Percentiles rank a stretch among this genome's conserved stretches.
Evolutionary conservation across 1,140 invertebrate genomes (phyloP).

Genomic region (Drosophila sp.): DNA sequence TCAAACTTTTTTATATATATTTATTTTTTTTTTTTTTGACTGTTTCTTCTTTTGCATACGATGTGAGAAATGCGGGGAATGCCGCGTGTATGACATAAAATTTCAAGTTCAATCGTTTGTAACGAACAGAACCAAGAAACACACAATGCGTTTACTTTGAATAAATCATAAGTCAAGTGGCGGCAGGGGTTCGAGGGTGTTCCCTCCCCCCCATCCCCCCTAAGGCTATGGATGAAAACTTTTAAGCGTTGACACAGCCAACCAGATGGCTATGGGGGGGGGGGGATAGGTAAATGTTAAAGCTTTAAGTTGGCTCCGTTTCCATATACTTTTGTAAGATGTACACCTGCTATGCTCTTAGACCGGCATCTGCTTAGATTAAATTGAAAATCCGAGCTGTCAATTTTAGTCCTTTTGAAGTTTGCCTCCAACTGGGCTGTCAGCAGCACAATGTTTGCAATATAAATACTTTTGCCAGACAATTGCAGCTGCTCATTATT

Average conservation of each 20-base stretch:
- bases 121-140: constrained; percentile 38
- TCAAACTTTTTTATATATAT: constrained; percentile 46
- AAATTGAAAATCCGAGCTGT: constrained; percentile 78
- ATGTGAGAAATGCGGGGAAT: constrained; percentile 23
- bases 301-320: not conserved
- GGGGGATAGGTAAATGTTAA: not conserved
- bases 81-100: constrained; percentile 52
- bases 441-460: constrained; percentile 64
- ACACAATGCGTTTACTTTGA: constrained; percentile 71
- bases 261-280: not conserved
- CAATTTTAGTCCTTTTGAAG: constrained; percentile 46
- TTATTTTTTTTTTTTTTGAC: constrained; percentile 13
- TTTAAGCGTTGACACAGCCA: constrained; percentile 20
- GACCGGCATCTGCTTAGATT: constrained; percentile 52
- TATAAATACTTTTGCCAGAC: constrained; percentile 61
- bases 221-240: constrained; percentile 44
- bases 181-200: not conserved
- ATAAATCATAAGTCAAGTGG: constrained; percentile 67
- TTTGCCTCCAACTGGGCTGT: constrained; percentile 42
- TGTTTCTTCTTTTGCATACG: not conserved
- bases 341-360: constrained; percentile 29
- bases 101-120: constrained; percentile 70
- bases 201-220: not conserved
- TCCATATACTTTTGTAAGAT: not conserved
- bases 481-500: constrained; percentile 76